Evolutionary conservation across 92 coral and sea anemone genomes (phyloP).

Genomic region (Heliopora coerulea): DNA sequence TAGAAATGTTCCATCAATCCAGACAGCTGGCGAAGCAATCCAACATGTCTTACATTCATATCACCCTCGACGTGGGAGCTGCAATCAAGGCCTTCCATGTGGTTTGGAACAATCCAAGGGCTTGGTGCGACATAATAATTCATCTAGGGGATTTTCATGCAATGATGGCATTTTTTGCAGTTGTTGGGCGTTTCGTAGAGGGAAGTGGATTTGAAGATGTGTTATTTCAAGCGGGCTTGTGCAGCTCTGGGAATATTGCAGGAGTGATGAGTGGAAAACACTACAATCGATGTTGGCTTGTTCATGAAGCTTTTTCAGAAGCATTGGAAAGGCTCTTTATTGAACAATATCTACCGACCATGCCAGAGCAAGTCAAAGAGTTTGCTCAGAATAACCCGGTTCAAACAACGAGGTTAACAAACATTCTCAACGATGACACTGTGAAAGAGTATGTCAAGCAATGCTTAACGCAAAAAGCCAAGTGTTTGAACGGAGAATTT

Average conservation of each 20-base stretch:
- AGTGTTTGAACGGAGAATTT: slow-evolving; percentile 29
- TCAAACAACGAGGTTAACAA: too few relatives aligned
- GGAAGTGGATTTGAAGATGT: slow-evolving; percentile 37
- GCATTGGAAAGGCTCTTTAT: too few relatives aligned
- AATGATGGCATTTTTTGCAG: slow-evolving; percentile 29
- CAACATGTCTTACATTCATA: slow-evolving; percentile 23
- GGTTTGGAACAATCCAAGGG: slow-evolving; percentile 28
- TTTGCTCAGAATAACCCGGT: neutral
- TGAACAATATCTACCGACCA: too few relatives aligned
- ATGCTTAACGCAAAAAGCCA: neutral
- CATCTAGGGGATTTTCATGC: slow-evolving; percentile 28
- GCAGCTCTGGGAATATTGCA: slow-evolving; percentile 8
- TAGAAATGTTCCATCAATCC: slow-evolving; percentile 28
- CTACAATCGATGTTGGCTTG: slow-evolving; percentile 14
- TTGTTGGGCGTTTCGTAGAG: slow-evolving; percentile 28
- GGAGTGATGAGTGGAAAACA: slow-evolving; percentile 25
- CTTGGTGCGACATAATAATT: slow-evolving; percentile 25
- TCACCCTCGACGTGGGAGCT: slow-evolving; percentile 24
- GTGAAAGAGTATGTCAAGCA: too few relatives aligned
- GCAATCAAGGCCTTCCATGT: slow-evolving; percentile 29
- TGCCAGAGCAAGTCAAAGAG: neutral
- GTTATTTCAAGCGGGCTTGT: slow-evolving; percentile 22
- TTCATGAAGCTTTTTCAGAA: slow-evolving; percentile 25
- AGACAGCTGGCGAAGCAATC: slow-evolving; percentile 28
- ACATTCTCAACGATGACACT: too few relatives aligned